Evolutionary conservation across 2,113 vertebrate species (phyloP).

Genomic region (Oryzias javanicus): DNA sequence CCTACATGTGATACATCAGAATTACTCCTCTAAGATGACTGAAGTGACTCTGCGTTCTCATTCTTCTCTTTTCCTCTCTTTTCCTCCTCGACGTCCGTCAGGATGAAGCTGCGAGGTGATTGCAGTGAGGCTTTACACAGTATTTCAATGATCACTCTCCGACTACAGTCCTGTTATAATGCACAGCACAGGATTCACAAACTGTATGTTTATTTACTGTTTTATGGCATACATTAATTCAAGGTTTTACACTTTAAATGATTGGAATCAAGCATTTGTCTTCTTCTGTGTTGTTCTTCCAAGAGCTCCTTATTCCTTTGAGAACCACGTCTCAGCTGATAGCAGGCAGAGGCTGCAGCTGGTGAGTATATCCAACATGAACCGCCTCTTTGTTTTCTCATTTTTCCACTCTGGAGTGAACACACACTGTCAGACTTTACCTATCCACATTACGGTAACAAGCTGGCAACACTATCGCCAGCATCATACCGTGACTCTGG

Average conservation of each 20-base stretch:
- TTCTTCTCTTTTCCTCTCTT: not conserved
- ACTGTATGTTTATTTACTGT: constrained; percentile 72
- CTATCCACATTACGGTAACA: no score
- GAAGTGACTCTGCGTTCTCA: not conserved
- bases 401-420: no score
- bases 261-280: no score
- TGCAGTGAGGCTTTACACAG: constrained; percentile 74
- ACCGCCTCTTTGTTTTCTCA: no score
- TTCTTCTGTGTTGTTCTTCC: not conserved
- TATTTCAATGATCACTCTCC: constrained; percentile 69
- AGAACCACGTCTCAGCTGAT: constrained; percentile 52
- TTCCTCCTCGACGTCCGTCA: constrained; percentile 42
- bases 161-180: constrained; percentile 76
- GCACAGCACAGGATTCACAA: constrained; percentile 56
- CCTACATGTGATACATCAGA: constrained; percentile 81
- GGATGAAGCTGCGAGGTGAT: constrained; percentile 74
- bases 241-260: no score
- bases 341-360: constrained; percentile 72
- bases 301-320: constrained; percentile 38
- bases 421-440: no score
- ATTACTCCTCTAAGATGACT: not conserved
- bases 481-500: no score
- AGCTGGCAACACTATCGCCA: no score
- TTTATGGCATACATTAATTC: not conserved
- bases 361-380: constrained; percentile 70